Conservation (phyloP, 2,113 vertebrate species). For the Cettia cetti region DNA sequence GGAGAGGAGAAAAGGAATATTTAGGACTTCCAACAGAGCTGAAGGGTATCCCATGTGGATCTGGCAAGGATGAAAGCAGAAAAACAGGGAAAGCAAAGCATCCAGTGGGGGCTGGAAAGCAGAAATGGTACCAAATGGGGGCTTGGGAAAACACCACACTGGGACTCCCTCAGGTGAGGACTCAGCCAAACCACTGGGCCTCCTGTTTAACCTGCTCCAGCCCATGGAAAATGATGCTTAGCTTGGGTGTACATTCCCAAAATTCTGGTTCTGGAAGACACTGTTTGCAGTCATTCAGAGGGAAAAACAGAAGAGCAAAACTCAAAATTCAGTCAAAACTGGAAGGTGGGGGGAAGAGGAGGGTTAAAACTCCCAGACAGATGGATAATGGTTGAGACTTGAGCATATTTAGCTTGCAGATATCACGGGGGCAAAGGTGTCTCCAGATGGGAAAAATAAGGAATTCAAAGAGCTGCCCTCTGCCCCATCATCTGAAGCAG, state of each 20-base stretch:
- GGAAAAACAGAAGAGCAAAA: background rate
- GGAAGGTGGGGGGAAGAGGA: background rate
- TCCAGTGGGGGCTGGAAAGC: background rate
- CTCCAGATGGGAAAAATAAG: background rate
- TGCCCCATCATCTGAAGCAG: background rate
- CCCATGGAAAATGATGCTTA: fast-evolving
- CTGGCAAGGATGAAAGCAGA: background rate
- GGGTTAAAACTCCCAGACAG: background rate
- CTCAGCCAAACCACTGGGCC: background rate
- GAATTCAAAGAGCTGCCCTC: background rate
- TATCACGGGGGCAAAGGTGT: background rate
- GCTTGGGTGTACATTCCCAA: background rate
- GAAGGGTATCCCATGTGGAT: background rate
- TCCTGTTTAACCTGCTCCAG: background rate
- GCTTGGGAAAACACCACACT: background rate
- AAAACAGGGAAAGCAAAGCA: background rate
- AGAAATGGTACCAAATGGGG: background rate
- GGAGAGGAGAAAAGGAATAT: background rate
- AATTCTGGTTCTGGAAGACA: background rate
- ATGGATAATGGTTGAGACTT: background rate
- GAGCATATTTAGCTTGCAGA: background rate
- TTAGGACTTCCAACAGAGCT: background rate
- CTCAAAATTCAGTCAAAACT: background rate
- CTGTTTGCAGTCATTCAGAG: background rate
- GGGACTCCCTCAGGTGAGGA: background rate